Base-by-base conservation (phyloP, 2,797 vertebrate species). In the Darevskia nairensis region DNA sequence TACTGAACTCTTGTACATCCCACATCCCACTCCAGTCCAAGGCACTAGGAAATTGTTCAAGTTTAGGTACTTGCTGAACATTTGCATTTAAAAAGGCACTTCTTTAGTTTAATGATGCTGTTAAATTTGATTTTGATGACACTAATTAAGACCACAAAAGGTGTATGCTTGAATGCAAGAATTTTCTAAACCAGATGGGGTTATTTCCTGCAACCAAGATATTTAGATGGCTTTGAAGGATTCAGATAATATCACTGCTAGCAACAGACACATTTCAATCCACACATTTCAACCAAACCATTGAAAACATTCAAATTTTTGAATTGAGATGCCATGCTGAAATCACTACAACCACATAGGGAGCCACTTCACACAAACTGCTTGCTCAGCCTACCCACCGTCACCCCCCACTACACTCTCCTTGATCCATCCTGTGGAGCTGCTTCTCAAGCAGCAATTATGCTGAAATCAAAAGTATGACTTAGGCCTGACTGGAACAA, bases 1-100 rank as follows among this genome's bases (percentile, higher is more conserved):
- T 75, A 82, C 86, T 89, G 86, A 82, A 86, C 39, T 25, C 88
- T 94, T 80, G 87, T 80, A 87, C n/a, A 80, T 78, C 91, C 82
- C 72, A 91, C 77, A 59, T 41, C 32, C 44, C 89, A 90, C 91
- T 91, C 75, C 86, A 93, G 94, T 97, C 96, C 95, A 98, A 99
- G 98, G 98, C 98, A 99, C 98, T 97, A 97, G 96, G 94, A 97
- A 97, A 97, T 98, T 96, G 96, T 98, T 98, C 98, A 98, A 98
- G 98, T 98, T 98, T 98, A 95, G 96, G 95, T 93, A 97, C 96
- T 95, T 96, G 95, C 95, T 97, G 94, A 95, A 96, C 93, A 94
- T 94, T 93, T 96, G 96, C 94, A 96, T 95, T 96, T 95, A 8
- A 94, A 96, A 97, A 97, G 97, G 97, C 96, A 97, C 96, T 93